Conservation (phyloP, 2,888 invertebrate genomes). For the Epistrophe eligans region DNA sequence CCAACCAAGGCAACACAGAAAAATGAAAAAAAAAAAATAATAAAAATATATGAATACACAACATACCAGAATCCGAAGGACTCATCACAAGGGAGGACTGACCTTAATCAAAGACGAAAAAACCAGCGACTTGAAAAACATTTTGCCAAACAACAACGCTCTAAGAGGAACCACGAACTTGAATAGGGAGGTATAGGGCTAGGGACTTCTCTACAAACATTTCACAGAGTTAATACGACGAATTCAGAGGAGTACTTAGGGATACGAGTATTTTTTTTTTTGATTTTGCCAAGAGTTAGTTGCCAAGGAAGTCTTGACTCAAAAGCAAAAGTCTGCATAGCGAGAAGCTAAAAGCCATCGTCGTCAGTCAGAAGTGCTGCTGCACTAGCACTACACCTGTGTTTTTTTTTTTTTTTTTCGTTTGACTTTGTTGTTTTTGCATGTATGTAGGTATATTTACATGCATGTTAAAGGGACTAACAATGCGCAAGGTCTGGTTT, state of each 20-base stretch:
- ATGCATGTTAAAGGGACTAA: slow-evolving; percentile 49
- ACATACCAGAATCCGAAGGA: slow-evolving; percentile 37
- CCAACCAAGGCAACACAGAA: slow-evolving; percentile 4
- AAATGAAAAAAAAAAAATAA: background rate
- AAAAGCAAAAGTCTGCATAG: slow-evolving; percentile 65
- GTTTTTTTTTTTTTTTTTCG: background rate
- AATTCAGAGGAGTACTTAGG: background rate
- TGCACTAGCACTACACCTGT: slow-evolving; percentile 30
- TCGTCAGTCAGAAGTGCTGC: slow-evolving; percentile 30
- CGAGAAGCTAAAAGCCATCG: slow-evolving; percentile 39
- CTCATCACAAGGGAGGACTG: slow-evolving; percentile 57
- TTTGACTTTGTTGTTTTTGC: background rate
- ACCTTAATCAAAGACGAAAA: slow-evolving; percentile 61
- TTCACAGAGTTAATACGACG: background rate
- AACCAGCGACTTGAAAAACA: slow-evolving; percentile 1
- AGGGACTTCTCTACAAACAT: background rate
- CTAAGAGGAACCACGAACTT: slow-evolving; percentile 60
- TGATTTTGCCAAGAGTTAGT: slow-evolving; percentile 3
- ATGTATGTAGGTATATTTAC: background rate
- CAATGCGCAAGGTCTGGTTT: slow-evolving; percentile 66
- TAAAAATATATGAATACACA: background rate
- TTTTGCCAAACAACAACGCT: slow-evolving; percentile 9
- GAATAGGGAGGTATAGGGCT: slow-evolving; percentile 12
- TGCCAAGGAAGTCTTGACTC: slow-evolving; percentile 39
- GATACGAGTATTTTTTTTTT: too few relatives aligned